Conservation (phyloP, 2,113 vertebrate genomes). For the Martes martes region DNA sequence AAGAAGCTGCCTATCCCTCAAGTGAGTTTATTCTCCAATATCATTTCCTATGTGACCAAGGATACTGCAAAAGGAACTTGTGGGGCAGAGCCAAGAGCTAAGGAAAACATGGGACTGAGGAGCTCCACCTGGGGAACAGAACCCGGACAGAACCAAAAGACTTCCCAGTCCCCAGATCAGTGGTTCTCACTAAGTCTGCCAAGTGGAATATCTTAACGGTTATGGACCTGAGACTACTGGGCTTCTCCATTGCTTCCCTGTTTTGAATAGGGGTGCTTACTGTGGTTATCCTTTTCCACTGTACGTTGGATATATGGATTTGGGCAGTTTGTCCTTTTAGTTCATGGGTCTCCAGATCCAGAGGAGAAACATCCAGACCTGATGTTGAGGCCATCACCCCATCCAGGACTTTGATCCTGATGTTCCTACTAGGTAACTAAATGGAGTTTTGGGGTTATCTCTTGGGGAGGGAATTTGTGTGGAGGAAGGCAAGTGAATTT, state of each 20-base stretch:
- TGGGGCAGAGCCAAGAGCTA: background rate
- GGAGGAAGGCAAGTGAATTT: background rate
- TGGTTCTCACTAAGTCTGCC: background rate
- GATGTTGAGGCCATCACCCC: background rate
- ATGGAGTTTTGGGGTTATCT: background rate
- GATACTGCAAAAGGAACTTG: background rate
- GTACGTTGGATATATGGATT: background rate
- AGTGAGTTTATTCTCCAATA: background rate
- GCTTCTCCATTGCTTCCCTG: background rate
- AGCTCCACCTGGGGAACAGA: background rate
- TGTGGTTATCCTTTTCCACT: background rate
- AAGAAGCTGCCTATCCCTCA: background rate
- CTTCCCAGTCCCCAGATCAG: background rate
- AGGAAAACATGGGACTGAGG: background rate
- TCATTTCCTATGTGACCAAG: background rate
- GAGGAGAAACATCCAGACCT: background rate
- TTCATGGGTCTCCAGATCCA: background rate
- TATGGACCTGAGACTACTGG: background rate
- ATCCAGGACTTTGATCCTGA: background rate
- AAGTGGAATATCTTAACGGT: background rate
- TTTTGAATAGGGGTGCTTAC: background rate
- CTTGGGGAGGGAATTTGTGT: background rate
- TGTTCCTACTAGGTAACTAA: background rate
- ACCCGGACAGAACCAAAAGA: background rate
- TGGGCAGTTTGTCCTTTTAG: background rate